phyloP scores from a whole-genome alignment of 2,797 vertebrate genomes.

The Xiphophorus birchmanni region DNA sequence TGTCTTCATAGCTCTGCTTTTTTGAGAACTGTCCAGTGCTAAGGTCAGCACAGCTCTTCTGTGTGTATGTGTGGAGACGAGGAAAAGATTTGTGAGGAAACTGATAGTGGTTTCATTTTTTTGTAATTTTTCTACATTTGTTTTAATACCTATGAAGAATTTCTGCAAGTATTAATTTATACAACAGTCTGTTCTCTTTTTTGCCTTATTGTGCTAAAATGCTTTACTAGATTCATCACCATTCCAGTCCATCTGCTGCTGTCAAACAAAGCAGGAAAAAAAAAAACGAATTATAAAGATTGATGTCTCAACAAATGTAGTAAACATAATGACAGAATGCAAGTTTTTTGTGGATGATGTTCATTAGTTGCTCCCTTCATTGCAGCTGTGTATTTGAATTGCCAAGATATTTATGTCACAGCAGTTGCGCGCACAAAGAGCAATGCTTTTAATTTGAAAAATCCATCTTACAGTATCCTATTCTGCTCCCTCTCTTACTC shows the following conservation, averaged over 20 bases:
- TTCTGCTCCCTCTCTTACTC: background rate
- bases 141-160: conserved; percentile 12
- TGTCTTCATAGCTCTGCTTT: conserved; percentile 60
- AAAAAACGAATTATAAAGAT: background rate
- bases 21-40: conserved; percentile 57
- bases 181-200: background rate
- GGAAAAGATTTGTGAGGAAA: background rate
- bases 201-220: background rate
- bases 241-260: conserved; percentile 9
- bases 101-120: background rate
- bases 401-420: background rate
- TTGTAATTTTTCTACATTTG: conserved; percentile 6
- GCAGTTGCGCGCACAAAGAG: background rate
- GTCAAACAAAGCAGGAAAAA: conserved; percentile 12
- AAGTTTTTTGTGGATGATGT: background rate
- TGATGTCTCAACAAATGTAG: background rate
- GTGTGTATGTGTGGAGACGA: conserved; percentile 13
- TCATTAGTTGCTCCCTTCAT: background rate
- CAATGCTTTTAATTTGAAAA: background rate
- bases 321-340: conserved; percentile 1
- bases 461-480: background rate
- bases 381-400: background rate
- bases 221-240: conserved; percentile 10
- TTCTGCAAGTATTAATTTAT: background rate
- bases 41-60: conserved; percentile 65